Conservation (phyloP, 1,140 invertebrate species). For the Drosophila kikkawai region DNA sequence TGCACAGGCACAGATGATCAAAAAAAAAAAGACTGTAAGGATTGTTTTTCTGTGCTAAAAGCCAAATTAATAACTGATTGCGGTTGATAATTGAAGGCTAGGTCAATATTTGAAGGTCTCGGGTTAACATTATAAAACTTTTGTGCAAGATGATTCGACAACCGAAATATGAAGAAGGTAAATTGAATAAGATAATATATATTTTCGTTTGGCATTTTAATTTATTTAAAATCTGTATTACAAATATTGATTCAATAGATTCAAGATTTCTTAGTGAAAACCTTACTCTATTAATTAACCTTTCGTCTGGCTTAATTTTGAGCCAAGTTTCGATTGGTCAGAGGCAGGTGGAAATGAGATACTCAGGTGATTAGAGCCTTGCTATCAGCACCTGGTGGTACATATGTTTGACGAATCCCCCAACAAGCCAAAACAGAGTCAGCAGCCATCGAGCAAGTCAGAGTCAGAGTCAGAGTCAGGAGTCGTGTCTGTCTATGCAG, state of each 20-base stretch:
- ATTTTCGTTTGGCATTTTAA: too few relatives aligned
- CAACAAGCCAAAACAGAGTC: conserved; percentile 26
- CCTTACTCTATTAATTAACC: background rate
- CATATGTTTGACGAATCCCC: conserved; percentile 5
- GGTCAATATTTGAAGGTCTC: conserved; percentile 1
- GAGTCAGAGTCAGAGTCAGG: conserved; percentile 27
- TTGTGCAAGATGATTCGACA: background rate
- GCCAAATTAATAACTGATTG: conserved; percentile 54
- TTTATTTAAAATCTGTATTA: background rate
- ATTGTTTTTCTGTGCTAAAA: background rate
- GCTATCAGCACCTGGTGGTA: conserved; percentile 1
- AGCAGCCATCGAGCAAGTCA: conserved; percentile 12
- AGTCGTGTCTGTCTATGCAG: conserved; percentile 29
- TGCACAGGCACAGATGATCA: background rate
- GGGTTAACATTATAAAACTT: background rate
- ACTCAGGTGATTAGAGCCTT: conserved; percentile 1
- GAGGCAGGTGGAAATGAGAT: background rate
- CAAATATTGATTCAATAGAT: too few relatives aligned
- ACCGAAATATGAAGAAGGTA: background rate
- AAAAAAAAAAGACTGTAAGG: conserved; percentile 2
- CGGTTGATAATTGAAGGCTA: conserved; percentile 45
- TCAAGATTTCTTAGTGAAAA: background rate
- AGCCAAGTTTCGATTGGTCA: background rate
- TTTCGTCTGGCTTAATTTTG: background rate
- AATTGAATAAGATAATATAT: background rate